These are phyloP conservation scores for Murina feae DNA, from an alignment of 2,113 vertebrate genomes.

Conservation along the genomic window DNA sequence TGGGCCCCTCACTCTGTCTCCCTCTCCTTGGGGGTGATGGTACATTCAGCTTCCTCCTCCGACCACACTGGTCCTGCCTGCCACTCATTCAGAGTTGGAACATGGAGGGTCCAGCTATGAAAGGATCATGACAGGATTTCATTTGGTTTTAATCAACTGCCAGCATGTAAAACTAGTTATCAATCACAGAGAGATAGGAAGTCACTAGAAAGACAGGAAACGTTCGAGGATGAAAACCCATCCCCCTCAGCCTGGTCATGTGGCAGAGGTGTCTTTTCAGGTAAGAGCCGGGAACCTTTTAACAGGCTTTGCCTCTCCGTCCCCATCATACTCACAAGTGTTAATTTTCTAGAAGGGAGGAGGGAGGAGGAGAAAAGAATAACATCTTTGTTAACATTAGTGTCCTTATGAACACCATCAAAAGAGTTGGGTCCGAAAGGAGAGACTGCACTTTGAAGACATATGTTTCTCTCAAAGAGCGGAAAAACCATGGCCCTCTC, in stretches of 20 bases:
- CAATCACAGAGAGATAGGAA: background rate
- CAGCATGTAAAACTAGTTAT: background rate
- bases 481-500: background rate
- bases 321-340: background rate
- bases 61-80: background rate
- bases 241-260: background rate
- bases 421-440: background rate
- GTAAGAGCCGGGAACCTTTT: background rate
- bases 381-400: constrained; percentile 29
- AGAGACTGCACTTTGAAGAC: constrained; percentile 19
- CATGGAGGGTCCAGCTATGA: background rate
- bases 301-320: background rate
- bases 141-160: background rate
- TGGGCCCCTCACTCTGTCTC: background rate
- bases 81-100: background rate
- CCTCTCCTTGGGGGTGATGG: background rate
- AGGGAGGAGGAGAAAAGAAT: background rate
- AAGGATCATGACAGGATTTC: background rate
- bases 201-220: constrained; percentile 20
- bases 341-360: background rate
- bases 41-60: background rate
- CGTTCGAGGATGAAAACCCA: background rate
- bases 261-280: background rate
- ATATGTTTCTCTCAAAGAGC: background rate
- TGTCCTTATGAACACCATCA: background rate